Base-by-base conservation (phyloP, 2,888 invertebrate genomes). In the Cheilosia pagana region DNA sequence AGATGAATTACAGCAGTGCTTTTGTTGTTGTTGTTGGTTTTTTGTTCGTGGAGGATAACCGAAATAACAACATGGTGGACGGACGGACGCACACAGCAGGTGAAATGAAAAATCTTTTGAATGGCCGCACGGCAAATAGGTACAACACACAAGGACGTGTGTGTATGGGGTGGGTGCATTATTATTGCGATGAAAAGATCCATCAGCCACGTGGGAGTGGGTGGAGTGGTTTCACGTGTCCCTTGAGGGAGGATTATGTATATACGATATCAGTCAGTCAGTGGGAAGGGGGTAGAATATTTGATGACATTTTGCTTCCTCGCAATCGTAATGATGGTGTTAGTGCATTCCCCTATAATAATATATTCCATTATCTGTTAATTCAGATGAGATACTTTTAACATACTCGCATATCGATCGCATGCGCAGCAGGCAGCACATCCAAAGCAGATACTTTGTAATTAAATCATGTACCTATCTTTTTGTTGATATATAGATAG, bases 371-470 rank as follows among this genome's bases (percentile, higher is more conserved):
- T 85, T 85, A 85, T 85, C 85, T 75, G 75, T 81, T 81, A 85
- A 81, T 85, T 81, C 62, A 71, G 85, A 85, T 85, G 85, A 71
- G 70, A 71, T 67, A 53, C 43, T 74, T 62, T 68, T 70, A 57
- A 60, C 21, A 48, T 28, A 28, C 28, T 28, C 8, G 2, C n/a
- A n/a, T 53, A 12, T 35, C 63, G 57, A 28, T 81, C 75, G 79
- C 85, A 85, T 85, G 81, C 85, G 85, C 83, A 83, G 68, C 72
- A 81, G 81, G 85, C 83, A 83, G 68, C 72, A 81, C 53, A 50
- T 48, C n/a, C 57, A 45, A 39, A 62, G 53, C 45, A 76, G 76
- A 71, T 71, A 57, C 39, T 68, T 65, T 78, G 79, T 70, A 81
- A 85, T 85, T 81, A 85, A 85, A 85, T 85, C 75, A 75, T 74